These are phyloP conservation scores for Sinhomidia bicolor DNA, from an alignment of 2,888 invertebrate genomes.

Conservation along the genomic window DNA sequence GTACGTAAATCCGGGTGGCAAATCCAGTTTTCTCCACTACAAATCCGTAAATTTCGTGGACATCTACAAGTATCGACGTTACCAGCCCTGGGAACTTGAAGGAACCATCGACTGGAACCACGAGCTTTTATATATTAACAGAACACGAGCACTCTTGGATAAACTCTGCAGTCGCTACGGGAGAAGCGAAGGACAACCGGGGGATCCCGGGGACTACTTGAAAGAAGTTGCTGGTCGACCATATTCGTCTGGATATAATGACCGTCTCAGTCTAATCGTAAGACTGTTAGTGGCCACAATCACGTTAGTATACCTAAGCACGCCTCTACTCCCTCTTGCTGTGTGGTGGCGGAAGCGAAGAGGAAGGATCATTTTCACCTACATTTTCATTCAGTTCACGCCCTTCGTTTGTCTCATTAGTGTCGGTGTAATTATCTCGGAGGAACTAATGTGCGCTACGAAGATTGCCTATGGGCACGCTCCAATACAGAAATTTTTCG, in stretches of 20 bases:
- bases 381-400: slow-evolving; percentile 11
- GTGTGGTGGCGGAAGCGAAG: slow-evolving; percentile 43
- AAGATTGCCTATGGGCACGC: neutral
- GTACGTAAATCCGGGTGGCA: neutral
- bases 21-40: neutral
- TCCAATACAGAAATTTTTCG: neutral
- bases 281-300: neutral
- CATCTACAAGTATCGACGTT: slow-evolving; percentile 45
- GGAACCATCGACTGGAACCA: slow-evolving; percentile 32
- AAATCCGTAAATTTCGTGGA: neutral
- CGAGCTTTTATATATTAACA: slow-evolving; percentile 1
- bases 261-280: neutral
- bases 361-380: neutral
- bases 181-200: neutral
- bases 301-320: neutral
- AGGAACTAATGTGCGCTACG: slow-evolving; percentile 16
- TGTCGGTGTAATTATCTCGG: neutral
- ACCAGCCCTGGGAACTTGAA: slow-evolving; percentile 38
- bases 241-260: slow-evolving; percentile 4
- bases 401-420: neutral
- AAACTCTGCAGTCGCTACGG: slow-evolving; percentile 15
- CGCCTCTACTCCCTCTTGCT: slow-evolving; percentile 11
- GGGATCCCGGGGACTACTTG: slow-evolving; percentile 60
- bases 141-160: slow-evolving; percentile 7
- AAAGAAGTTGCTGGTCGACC: slow-evolving; percentile 54